These are phyloP conservation scores for Cantharis flavilabris DNA, from an alignment of 2,888 invertebrate genomes.

Conservation along the genomic window DNA sequence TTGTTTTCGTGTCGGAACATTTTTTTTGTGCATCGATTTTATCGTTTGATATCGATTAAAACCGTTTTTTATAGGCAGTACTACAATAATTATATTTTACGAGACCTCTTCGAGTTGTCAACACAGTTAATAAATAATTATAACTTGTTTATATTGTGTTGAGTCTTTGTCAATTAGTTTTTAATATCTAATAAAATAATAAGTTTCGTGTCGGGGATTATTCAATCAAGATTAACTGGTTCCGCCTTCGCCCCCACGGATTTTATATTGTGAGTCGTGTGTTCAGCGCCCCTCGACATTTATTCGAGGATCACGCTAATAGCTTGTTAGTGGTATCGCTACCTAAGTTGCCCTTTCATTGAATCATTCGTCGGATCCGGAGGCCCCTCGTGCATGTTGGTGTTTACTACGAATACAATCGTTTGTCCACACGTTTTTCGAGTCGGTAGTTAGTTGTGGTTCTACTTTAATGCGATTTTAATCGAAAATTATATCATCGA, in stretches of 20 bases:
- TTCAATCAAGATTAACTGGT: constrained; percentile 48
- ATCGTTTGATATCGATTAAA: background rate
- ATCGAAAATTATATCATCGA: constrained; percentile 3
- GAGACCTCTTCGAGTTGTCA: background rate
- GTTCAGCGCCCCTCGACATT: constrained; percentile 55
- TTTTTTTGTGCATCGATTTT: background rate
- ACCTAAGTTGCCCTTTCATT: constrained; percentile 27
- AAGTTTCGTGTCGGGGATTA: constrained; percentile 51
- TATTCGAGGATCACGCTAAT: constrained; percentile 43
- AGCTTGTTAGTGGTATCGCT: constrained; percentile 35
- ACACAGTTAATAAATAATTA: constrained; percentile 4
- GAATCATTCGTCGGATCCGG: constrained; percentile 9
- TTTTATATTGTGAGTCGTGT: constrained; percentile 54
- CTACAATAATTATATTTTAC: background rate
- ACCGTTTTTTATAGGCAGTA: background rate
- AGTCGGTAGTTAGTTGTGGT: constrained; percentile 5
- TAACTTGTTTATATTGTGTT: background rate
- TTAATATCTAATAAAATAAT: constrained; percentile 9
- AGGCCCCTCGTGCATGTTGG: constrained; percentile 17
- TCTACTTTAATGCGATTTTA: constrained; percentile 11
- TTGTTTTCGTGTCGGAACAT: background rate
- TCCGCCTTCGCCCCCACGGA: constrained; percentile 54
- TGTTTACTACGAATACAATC: constrained; percentile 25
- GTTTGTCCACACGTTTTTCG: constrained; percentile 11
- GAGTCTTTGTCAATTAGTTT: constrained; percentile 4